Evolutionary conservation across 2,797 vertebrate genomes (phyloP).

Genomic region (Pachyuromys duprasi): DNA sequence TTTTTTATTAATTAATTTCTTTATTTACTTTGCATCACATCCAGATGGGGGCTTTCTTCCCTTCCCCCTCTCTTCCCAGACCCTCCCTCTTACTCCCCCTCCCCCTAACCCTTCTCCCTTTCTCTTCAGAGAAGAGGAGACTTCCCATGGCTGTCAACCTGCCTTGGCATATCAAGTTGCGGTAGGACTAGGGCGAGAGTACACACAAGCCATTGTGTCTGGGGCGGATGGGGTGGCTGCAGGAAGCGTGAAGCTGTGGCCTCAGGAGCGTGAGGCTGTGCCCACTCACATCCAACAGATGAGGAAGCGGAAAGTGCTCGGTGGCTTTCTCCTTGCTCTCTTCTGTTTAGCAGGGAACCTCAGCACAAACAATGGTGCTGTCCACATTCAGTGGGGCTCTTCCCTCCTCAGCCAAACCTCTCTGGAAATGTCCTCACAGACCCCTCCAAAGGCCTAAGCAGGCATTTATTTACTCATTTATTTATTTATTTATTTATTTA

Average conservation of each 20-base stretch:
- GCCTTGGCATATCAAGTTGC: too few relatives aligned
- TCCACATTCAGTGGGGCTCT: neutral
- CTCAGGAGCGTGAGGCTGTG: neutral
- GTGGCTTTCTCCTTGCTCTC: neutral
- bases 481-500: too few relatives aligned
- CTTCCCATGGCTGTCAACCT: too few relatives aligned
- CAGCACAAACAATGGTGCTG: neutral
- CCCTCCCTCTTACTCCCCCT: too few relatives aligned
- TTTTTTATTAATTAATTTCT: too few relatives aligned
- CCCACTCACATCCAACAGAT: neutral
- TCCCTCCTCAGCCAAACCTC: neutral
- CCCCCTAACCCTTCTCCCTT: too few relatives aligned
- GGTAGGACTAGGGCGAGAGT: neutral
- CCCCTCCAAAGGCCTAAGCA: neutral
- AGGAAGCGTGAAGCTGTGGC: neutral
- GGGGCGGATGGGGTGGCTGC: neutral
- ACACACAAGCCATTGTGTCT: neutral
- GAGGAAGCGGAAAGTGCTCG: neutral
- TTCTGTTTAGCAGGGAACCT: neutral
- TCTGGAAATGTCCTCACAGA: neutral
- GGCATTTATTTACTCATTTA: neutral
- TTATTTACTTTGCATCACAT: too few relatives aligned
- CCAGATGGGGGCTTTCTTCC: too few relatives aligned
- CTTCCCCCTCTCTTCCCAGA: too few relatives aligned
- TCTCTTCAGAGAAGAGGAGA: too few relatives aligned